phyloP scores from a whole-genome alignment of 2,888 invertebrate genomes.

The Ametastegia equiseti region DNA sequence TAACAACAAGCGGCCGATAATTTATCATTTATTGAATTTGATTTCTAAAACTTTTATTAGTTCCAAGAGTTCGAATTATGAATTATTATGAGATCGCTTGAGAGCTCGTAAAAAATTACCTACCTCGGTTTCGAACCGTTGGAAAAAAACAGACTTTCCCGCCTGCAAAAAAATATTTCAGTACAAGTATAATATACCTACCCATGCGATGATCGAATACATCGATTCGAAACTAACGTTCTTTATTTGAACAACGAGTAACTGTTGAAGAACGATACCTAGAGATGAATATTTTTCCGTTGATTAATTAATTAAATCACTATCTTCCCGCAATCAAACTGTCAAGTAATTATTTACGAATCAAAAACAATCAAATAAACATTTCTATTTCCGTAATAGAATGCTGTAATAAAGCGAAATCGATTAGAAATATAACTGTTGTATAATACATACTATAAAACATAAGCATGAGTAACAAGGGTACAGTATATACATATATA shows the following conservation, averaged over 20 bases:
- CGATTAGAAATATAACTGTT: constrained; percentile 47
- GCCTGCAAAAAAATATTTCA: not conserved
- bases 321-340: constrained; percentile 42
- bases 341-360: constrained; percentile 20
- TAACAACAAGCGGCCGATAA: not conserved
- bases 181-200: too few relatives aligned
- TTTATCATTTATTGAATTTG: not conserved
- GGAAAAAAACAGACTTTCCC: not conserved
- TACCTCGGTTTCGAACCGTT: not conserved
- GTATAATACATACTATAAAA: constrained; percentile 13
- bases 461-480: constrained; percentile 39
- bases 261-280: not conserved
- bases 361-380: constrained; percentile 48
- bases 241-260: not conserved
- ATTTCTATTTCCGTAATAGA: constrained; percentile 36
- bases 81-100: not conserved
- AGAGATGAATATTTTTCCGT: not conserved
- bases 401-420: constrained; percentile 29
- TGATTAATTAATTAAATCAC: not conserved
- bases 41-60: not conserved
- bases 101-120: not conserved
- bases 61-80: not conserved
- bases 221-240: not conserved
- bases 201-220: too few relatives aligned
- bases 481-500: constrained; percentile 40